Evolutionary conservation across 2,113 vertebrate species (phyloP).

Genomic region (Daubentonia madagascariensis): DNA sequence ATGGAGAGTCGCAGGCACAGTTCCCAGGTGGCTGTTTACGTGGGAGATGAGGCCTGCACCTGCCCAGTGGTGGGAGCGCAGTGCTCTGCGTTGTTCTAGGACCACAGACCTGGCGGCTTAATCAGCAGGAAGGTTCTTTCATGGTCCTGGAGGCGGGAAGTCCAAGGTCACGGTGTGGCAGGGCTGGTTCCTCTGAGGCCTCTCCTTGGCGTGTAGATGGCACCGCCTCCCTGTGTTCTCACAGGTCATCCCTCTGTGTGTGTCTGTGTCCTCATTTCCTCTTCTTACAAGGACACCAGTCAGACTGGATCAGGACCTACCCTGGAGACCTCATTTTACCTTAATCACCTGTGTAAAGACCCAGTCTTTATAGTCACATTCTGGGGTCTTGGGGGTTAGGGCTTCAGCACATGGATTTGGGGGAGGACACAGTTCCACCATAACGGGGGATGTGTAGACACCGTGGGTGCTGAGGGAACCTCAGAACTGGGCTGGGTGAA

Average conservation of each 20-base stretch:
- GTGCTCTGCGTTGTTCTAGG: rapidly evolving
- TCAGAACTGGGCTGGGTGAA: neutral
- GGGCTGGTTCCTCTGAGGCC: neutral
- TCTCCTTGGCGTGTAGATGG: neutral
- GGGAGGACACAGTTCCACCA: neutral
- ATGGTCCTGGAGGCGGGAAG: neutral
- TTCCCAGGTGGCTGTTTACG: neutral
- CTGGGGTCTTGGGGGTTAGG: neutral
- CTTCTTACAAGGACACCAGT: neutral
- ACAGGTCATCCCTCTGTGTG: rapidly evolving
- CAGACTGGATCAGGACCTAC: neutral
- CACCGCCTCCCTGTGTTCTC: too few species aligned
- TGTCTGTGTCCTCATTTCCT: neutral
- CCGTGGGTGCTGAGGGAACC: neutral
- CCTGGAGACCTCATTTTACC: neutral
- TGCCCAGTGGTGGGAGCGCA: neutral
- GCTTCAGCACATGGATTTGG: neutral
- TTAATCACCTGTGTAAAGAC: neutral
- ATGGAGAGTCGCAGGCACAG: neutral
- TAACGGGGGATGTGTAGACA: too few species aligned
- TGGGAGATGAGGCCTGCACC: neutral
- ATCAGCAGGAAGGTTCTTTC: neutral
- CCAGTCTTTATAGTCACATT: neutral
- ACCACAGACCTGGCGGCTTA: rapidly evolving
- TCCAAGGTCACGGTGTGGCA: neutral